Conservation (phyloP, 2,888 invertebrate species). For the Aromia moschata region DNA sequence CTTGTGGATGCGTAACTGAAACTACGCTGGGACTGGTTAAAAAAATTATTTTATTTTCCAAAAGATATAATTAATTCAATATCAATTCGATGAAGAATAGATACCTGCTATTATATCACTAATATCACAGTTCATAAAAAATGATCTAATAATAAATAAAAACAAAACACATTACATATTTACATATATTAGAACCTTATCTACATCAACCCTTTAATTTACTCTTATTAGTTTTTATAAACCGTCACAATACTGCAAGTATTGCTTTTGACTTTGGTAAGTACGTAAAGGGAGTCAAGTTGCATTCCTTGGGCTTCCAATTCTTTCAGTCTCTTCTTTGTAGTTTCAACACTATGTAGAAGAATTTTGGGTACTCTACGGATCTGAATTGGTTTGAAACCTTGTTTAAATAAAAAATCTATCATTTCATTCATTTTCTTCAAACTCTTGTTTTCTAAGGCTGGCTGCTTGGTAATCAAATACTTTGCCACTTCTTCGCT, state of each 20-base stretch:
- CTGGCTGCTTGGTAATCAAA: constrained; percentile 59
- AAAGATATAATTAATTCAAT: too few relatives aligned
- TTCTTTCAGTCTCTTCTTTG: constrained; percentile 56
- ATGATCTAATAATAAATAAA: too few relatives aligned
- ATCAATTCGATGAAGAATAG: too few relatives aligned
- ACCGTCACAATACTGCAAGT: constrained; percentile 52
- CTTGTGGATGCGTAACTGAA: too few relatives aligned
- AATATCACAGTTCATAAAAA: too few relatives aligned
- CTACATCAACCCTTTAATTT: constrained; percentile 41
- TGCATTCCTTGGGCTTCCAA: constrained; percentile 52
- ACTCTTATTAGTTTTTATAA: constrained; percentile 47
- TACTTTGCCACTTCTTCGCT: constrained; percentile 51
- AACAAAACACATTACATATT: too few relatives aligned
- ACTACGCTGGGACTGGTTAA: too few relatives aligned
- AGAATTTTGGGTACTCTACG: constrained; percentile 61
- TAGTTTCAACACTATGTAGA: constrained; percentile 61
- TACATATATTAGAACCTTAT: too few relatives aligned
- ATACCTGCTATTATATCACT: too few relatives aligned
- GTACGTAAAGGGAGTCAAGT: constrained; percentile 55
- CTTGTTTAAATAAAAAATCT: constrained; percentile 60
- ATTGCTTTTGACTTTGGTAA: constrained; percentile 60
- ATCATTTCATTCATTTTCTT: constrained; percentile 61
- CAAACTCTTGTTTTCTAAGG: constrained; percentile 59
- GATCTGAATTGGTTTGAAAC: constrained; percentile 60
- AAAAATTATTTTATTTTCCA: too few relatives aligned